Evolutionary conservation across 2,797 vertebrate genomes (phyloP).

Genomic region (Danio kyathit): DNA sequence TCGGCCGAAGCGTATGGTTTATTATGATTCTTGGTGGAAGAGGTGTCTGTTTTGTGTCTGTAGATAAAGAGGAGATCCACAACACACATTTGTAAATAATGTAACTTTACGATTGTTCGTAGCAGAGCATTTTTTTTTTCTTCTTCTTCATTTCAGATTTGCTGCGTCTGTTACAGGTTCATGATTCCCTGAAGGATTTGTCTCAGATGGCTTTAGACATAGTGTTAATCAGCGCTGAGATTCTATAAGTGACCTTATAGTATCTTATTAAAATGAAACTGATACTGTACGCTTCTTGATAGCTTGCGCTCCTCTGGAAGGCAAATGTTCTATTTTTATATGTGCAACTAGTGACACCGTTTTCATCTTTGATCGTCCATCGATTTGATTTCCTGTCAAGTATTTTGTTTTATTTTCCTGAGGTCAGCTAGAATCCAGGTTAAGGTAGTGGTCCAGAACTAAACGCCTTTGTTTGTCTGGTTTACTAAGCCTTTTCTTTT

Average conservation of each 20-base stretch:
- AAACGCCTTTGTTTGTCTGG: conserved; percentile 46
- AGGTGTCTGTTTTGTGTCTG: conserved; percentile 24
- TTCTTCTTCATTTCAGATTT: conserved; percentile 50
- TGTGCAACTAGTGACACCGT: conserved; percentile 66
- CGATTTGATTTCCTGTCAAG: conserved; percentile 19
- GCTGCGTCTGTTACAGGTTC: conserved; percentile 36
- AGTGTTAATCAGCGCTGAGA: conserved; percentile 68
- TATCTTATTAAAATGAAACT: conserved; percentile 67
- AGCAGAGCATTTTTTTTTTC: conserved; percentile 8
- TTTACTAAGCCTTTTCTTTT: conserved; percentile 51
- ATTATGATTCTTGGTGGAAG: conserved; percentile 14
- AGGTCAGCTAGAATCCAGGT: conserved; percentile 34
- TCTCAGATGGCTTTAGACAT: conserved; percentile 45
- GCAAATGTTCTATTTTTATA: conserved; percentile 82
- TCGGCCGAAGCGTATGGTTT: conserved; percentile 1
- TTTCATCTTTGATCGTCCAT: conserved; percentile 48
- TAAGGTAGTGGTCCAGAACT: conserved; percentile 34
- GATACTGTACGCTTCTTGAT: conserved; percentile 70
- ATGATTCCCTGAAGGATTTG: conserved; percentile 35
- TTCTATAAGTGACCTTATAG: conserved; percentile 75
- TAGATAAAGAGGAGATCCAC: conserved; percentile 26
- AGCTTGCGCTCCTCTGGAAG: conserved; percentile 70
- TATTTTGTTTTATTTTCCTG: not conserved
- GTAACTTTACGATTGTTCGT: conserved; percentile 52
- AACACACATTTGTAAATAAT: conserved; percentile 57